Conservation (phyloP, 2,113 vertebrate genomes). For the Nyctereutes procyonoides region DNA sequence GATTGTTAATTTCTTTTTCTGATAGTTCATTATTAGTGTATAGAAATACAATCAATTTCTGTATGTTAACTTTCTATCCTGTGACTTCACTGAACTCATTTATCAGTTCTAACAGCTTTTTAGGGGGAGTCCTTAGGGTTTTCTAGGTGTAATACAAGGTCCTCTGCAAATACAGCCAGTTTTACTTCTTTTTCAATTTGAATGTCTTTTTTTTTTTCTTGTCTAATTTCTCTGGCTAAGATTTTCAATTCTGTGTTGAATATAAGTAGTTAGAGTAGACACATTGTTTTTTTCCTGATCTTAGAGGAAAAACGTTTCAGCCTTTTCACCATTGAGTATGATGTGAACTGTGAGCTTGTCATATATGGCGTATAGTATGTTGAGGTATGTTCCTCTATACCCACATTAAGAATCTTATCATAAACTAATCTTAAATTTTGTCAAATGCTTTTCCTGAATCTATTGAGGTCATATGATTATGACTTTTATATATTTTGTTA, state of each 20-base stretch:
- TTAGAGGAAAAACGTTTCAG: background rate
- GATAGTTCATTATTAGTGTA: background rate
- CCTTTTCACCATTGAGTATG: background rate
- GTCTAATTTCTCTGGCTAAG: background rate
- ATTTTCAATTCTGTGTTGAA: background rate
- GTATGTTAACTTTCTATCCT: background rate
- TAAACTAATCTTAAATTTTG: background rate
- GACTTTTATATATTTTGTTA: background rate
- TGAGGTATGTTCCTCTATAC: background rate
- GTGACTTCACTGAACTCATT: background rate
- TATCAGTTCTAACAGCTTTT: background rate
- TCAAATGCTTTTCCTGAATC: background rate
- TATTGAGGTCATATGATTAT: background rate
- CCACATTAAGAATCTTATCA: background rate
- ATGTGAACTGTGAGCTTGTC: background rate
- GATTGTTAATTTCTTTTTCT: background rate
- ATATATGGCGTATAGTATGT: background rate
- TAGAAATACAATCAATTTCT: background rate
- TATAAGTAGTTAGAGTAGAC: background rate
- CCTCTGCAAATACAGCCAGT: background rate
- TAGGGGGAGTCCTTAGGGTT: background rate
- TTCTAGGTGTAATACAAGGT: background rate
- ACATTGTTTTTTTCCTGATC: background rate
- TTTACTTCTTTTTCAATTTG: background rate
- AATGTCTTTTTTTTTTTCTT: background rate